These are phyloP conservation scores for Himalopsyche phryganea DNA, from an alignment of 1,140 invertebrate genomes.

Conservation along the genomic window DNA sequence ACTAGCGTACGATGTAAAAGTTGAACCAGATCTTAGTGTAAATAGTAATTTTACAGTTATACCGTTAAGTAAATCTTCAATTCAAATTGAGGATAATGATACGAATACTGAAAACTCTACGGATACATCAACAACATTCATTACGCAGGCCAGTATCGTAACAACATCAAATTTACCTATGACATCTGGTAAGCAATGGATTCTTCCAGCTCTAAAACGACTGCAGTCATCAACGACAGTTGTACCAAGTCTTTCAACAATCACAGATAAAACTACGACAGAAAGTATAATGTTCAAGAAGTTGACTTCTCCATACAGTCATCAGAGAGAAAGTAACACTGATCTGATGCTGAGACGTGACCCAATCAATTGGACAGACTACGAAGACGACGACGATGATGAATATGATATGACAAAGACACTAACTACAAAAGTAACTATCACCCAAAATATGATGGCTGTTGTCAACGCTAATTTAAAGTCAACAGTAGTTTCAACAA, in stretches of 20 bases:
- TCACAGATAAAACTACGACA: constrained; percentile 34
- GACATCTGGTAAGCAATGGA: constrained; percentile 16
- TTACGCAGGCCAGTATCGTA: not conserved
- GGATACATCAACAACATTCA: not conserved
- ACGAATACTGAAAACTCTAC: constrained; percentile 27
- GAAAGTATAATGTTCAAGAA: constrained; percentile 29
- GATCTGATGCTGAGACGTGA: constrained; percentile 31
- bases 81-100: too few relatives aligned
- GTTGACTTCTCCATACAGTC: constrained; percentile 17
- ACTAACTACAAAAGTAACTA: not conserved
- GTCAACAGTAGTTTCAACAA: not conserved
- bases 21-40: not conserved
- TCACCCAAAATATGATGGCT: constrained; percentile 9
- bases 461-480: constrained; percentile 14
- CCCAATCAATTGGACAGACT: constrained; percentile 23
- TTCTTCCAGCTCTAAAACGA: constrained; percentile 30
- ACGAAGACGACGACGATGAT: constrained; percentile 28
- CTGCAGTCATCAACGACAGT: constrained; percentile 31
- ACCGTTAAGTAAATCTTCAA: too few relatives aligned
- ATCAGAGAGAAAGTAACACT: constrained; percentile 27
- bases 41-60: too few relatives aligned
- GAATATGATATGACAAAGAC: constrained; percentile 24
- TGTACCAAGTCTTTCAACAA: constrained; percentile 28
- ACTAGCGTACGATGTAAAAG: constrained; percentile 19
- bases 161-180: not conserved